Evolutionary conservation across 1,140 invertebrate species (phyloP).

Genomic region (Drosophila persimilis): DNA sequence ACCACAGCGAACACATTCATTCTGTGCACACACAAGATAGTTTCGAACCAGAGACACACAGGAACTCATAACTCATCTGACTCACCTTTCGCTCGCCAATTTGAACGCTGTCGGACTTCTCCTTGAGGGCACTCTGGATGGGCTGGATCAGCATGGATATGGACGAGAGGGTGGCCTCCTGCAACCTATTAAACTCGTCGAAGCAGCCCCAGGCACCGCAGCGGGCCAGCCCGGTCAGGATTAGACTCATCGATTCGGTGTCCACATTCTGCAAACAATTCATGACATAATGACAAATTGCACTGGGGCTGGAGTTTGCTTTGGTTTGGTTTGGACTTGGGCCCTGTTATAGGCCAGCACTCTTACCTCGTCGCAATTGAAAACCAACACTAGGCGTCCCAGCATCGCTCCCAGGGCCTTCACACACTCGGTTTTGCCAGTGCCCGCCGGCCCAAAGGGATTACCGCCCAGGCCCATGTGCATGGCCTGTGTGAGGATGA

Average conservation of each 20-base stretch:
- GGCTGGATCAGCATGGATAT: constrained; percentile 95
- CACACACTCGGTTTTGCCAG: constrained; percentile 98
- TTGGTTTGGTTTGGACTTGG: too few relatives aligned
- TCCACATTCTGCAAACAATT: constrained; percentile 91
- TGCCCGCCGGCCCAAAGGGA: constrained; percentile 99
- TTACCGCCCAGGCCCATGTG: constrained; percentile 98
- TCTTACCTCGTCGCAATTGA: constrained; percentile 98
- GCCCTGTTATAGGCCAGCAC: too few relatives aligned
- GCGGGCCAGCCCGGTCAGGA: constrained; percentile 95
- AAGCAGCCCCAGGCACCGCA: constrained; percentile 99
- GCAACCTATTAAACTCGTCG: constrained; percentile 98
- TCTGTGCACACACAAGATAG: constrained; percentile 13
- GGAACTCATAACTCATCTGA: constrained; percentile 43
- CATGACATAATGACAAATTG: constrained; percentile 65
- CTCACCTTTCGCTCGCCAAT: constrained; percentile 90
- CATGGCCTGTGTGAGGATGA: constrained; percentile 97
- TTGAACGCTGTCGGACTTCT: constrained; percentile 85
- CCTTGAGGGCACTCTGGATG: constrained; percentile 93
- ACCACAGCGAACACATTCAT: background rate
- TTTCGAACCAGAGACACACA: constrained; percentile 1
- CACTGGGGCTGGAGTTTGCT: constrained; percentile 5
- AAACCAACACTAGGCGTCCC: constrained; percentile 96
- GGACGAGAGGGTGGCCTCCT: constrained; percentile 95
- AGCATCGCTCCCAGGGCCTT: constrained; percentile 96
- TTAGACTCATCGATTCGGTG: constrained; percentile 95